Percentiles rank a stretch among this genome's conserved stretches.
These are phyloP conservation scores for Lindbergichthys nudifrons DNA, from an alignment of 2,797 vertebrate genomes.

Conservation along the genomic window DNA sequence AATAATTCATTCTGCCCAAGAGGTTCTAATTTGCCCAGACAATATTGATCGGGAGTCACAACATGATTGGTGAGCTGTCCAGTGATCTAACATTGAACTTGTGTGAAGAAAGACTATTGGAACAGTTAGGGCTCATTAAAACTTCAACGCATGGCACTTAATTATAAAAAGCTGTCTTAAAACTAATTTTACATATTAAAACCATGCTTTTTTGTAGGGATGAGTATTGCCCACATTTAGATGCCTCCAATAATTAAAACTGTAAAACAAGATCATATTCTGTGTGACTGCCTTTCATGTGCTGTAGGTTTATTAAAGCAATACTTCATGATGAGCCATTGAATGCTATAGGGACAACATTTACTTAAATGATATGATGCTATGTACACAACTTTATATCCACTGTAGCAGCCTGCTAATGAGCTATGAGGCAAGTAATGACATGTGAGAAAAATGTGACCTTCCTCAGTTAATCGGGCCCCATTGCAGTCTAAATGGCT, in stretches of 20 bases:
- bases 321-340: neutral
- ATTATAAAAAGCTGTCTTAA: neutral
- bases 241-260: neutral
- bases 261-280: neutral
- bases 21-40: constrained; percentile 40
- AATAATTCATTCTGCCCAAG: constrained; percentile 40
- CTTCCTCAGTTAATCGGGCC: neutral
- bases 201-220: neutral
- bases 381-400: neutral
- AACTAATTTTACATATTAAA: neutral
- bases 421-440: neutral
- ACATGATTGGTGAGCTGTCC: constrained; percentile 40
- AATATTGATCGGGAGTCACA: constrained; percentile 50
- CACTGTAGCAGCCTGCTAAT: neutral
- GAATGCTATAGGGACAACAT: neutral
- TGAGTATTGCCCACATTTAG: neutral
- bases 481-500: neutral
- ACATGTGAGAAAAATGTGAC: neutral
- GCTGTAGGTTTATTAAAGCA: neutral
- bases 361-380: neutral
- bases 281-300: neutral
- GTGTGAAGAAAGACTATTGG: constrained; percentile 7
- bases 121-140: constrained; percentile 29
- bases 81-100: constrained; percentile 28
- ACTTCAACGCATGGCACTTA: neutral